A percentile compares a stretch with the other conserved stretches of the same genome.
Conservation (phyloP, 2,888 invertebrate species). For the Heliconius erato region DNA sequence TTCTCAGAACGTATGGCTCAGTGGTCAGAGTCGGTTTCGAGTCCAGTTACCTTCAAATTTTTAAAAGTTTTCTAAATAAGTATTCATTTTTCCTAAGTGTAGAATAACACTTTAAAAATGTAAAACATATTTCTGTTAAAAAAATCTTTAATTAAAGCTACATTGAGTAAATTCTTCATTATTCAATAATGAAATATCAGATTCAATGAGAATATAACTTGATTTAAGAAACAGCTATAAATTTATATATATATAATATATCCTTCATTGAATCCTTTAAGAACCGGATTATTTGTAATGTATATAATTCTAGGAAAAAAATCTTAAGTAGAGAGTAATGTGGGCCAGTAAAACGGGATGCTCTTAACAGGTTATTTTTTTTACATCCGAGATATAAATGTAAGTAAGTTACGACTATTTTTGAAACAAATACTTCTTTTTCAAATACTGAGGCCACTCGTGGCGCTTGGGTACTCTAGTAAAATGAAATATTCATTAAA, state of each 20-base stretch:
- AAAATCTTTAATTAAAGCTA: not conserved
- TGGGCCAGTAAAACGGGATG: slow-evolving; percentile 54
- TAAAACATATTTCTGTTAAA: too few species aligned
- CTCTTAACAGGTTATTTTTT: slow-evolving; percentile 52
- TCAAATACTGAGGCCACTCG: too few species aligned
- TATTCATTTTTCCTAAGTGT: too few species aligned
- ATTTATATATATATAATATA: not conserved
- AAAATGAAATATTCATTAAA: too few species aligned
- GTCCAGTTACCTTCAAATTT: too few species aligned
- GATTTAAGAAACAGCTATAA: not conserved
- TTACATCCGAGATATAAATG: slow-evolving; percentile 32
- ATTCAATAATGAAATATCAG: not conserved
- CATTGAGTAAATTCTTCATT: not conserved
- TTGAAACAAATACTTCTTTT: not conserved
- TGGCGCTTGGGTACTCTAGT: too few species aligned
- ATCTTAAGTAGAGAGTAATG: slow-evolving; percentile 35
- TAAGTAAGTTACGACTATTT: slow-evolving; percentile 31
- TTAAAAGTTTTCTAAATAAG: too few species aligned
- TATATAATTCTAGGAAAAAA: slow-evolving; percentile 16
- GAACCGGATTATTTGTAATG: slow-evolving; percentile 5
- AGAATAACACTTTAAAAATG: too few species aligned
- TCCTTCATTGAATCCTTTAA: not conserved
- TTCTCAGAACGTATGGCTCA: too few species aligned
- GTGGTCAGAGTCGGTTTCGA: too few species aligned
- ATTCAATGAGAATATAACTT: not conserved